phyloP scores from a whole-genome alignment of 1,140 invertebrate genomes.

The Neotoxoptera formosana region DNA sequence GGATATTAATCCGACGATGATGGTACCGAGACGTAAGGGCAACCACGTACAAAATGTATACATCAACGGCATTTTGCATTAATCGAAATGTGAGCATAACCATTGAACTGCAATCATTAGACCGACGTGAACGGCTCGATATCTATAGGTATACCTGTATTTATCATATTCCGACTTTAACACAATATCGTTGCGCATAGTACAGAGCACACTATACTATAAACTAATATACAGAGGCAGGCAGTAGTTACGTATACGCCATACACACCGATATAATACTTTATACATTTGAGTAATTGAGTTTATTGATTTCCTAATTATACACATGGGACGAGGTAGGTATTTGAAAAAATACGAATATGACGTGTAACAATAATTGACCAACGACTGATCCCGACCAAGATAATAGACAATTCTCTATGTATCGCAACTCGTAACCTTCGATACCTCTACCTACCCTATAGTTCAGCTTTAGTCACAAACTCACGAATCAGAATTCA shows the following conservation, averaged over 20 bases:
- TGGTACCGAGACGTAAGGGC: conserved; percentile 47
- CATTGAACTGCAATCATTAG: neutral
- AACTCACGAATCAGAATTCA: neutral
- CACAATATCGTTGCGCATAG: neutral
- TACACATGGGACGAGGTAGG: neutral
- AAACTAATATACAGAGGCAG: too few relatives aligned
- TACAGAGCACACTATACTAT: too few relatives aligned
- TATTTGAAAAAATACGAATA: neutral
- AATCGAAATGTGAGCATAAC: neutral
- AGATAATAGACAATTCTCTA: neutral
- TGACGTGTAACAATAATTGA: neutral
- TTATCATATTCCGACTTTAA: neutral
- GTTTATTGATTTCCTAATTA: neutral
- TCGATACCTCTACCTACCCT: neutral
- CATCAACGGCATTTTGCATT: conserved; percentile 36
- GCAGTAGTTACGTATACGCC: too few relatives aligned
- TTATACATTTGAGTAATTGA: neutral
- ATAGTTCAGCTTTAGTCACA: neutral
- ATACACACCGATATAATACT: neutral
- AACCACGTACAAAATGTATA: conserved; percentile 52
- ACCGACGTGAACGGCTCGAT: neutral
- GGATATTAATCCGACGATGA: conserved; percentile 53
- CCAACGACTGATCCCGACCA: neutral
- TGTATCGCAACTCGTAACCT: neutral
- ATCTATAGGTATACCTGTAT: neutral